Evolutionary conservation across 2,113 vertebrate species (phyloP).

Genomic region (Dunckerocampus dactyliophorus): DNA sequence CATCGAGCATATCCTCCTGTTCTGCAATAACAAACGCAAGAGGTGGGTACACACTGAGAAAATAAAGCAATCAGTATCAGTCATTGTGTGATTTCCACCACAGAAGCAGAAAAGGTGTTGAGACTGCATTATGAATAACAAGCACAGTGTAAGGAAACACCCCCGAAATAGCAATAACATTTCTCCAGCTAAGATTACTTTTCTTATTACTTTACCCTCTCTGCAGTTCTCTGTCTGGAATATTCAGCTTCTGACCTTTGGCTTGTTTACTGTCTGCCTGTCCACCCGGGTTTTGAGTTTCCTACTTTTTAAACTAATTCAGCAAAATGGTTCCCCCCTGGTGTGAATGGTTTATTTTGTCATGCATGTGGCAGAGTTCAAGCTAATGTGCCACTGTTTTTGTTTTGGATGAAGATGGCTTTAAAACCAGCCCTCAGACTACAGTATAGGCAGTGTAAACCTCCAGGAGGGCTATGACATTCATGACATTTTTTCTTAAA

Average conservation of each 20-base stretch:
- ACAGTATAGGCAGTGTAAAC: constrained; percentile 11
- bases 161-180: constrained; percentile 50
- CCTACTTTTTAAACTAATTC: constrained; percentile 20
- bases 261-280: constrained; percentile 46
- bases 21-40: constrained; percentile 71
- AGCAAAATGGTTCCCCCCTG: constrained; percentile 26
- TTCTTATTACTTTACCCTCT: constrained; percentile 60
- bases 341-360: constrained; percentile 27
- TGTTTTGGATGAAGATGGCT: constrained; percentile 7
- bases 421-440: constrained; percentile 3
- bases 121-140: constrained; percentile 74
- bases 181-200: constrained; percentile 58
- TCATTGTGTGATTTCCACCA: constrained; percentile 69
- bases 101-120: constrained; percentile 70
- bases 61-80: constrained; percentile 72
- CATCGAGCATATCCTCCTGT: constrained; percentile 57
- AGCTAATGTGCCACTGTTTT: constrained; percentile 11
- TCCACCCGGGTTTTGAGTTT: constrained; percentile 26
- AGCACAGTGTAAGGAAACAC: constrained; percentile 67
- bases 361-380: constrained; percentile 5
- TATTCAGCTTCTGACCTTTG: constrained; percentile 48
- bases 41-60: constrained; percentile 66
- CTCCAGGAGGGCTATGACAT: constrained; percentile 3
- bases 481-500: constrained; percentile 18
- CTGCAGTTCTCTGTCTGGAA: constrained; percentile 40